Evolutionary conservation across 2,797 vertebrate genomes (phyloP).

Genomic region (Pseudochromis fuscus): DNA sequence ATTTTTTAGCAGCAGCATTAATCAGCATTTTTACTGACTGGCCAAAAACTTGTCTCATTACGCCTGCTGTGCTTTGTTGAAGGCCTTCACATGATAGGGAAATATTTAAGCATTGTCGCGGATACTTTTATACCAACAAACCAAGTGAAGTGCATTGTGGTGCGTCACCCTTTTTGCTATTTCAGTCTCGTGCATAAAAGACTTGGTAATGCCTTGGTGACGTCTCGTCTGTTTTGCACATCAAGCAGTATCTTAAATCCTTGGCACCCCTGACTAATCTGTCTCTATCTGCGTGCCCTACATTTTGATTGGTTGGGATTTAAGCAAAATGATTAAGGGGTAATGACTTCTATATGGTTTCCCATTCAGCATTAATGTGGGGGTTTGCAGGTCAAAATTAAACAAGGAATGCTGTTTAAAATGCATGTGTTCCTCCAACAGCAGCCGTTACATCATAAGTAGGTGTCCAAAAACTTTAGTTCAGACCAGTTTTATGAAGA

Average conservation of each 20-base stretch:
- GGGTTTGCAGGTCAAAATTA: not conserved
- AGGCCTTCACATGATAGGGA: too few species aligned
- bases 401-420: not conserved
- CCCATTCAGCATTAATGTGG: not conserved
- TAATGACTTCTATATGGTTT: not conserved
- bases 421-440: too few species aligned
- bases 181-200: not conserved
- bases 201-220: too few species aligned
- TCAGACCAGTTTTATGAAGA: not conserved
- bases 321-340: not conserved
- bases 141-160: not conserved
- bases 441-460: not conserved
- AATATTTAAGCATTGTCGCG: not conserved
- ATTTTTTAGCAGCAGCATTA: too few species aligned
- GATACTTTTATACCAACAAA: slow-evolving; percentile 2
- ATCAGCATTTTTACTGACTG: too few species aligned
- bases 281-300: not conserved
- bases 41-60: too few species aligned
- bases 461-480: not conserved
- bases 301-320: not conserved
- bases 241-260: not conserved
- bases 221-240: not conserved
- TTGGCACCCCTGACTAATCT: not conserved
- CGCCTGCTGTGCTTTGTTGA: too few species aligned
- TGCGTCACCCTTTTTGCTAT: not conserved